Base-by-base conservation (phyloP, 2,888 invertebrate genomes). In the Hypercompe scribonia region DNA sequence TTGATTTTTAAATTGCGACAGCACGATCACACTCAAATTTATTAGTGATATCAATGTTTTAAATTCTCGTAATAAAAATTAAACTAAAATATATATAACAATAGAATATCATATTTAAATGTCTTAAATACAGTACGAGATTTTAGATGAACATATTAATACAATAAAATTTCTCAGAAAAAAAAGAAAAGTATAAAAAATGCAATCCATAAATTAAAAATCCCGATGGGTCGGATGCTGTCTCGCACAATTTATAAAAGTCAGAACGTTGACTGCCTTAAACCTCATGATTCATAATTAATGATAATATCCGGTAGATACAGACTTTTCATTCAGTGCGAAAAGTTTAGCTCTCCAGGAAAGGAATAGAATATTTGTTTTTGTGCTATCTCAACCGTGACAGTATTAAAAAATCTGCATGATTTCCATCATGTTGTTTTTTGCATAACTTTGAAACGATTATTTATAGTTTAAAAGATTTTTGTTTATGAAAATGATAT, bases 221-320 rank as follows among this genome's bases (percentile, higher is more conserved):
- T 77, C 66, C 36, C 63, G 72, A 70, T 73, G 65, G 58, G 71
- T 75, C 70, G 70, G 79, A 78, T 82, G 68, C 84, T 87, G 86
- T 89, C 86, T 86, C 83, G 75, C 84, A 83, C 76, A 82, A 90
- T 93, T 93, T 90, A 90, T 92, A 90, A 88, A 84, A 88, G 90
- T 91, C 91, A 89, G 84, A 84, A 83, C 87, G 83, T 86, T 89
- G 88, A 88, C 89, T 90, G 88, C 84, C 83, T 84, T 86, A 89
- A 84, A 88, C 87, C 81, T 73, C 87, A 89, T 84, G 91, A 91
- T 94, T 91, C 92, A 95, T 95, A 95, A 95, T 95, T 95, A 95
- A 95, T 93, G 95, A 92, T 93, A 94, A 95, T 95, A 93, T 95
- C 96, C 95, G 94, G 88, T 90, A 86, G 90, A 88, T 85, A 87